Evolutionary conservation across 2,888 invertebrate genomes (phyloP).

Genomic region (Exocentrus adspersus): DNA sequence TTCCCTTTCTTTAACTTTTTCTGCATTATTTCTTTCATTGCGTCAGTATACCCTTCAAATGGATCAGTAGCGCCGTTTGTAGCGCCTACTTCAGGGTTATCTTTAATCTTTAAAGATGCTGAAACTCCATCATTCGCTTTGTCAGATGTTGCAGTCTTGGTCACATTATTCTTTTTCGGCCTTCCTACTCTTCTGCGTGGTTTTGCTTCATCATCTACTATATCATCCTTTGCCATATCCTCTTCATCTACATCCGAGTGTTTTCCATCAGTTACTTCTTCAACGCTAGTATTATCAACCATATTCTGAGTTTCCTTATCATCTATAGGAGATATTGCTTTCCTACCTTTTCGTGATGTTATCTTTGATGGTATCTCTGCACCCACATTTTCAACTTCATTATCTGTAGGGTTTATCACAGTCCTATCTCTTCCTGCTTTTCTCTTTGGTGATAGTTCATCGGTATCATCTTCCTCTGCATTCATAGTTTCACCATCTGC

Average conservation of each 20-base stretch:
- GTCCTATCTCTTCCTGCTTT: no score
- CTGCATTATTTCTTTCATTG: slow-evolving; percentile 44
- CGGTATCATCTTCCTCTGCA: not conserved
- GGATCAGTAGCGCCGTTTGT: not conserved
- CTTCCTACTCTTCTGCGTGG: slow-evolving; percentile 4
- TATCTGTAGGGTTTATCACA: no score
- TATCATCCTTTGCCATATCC: slow-evolving; percentile 18
- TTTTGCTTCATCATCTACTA: slow-evolving; percentile 12
- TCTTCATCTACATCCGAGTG: slow-evolving; percentile 26
- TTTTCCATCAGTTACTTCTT: slow-evolving; percentile 5
- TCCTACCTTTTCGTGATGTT: no score
- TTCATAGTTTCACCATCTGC: no score
- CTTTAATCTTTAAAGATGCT: slow-evolving; percentile 3
- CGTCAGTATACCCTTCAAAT: slow-evolving; percentile 42
- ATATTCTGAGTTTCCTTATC: not conserved
- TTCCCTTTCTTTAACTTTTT: slow-evolving; percentile 40
- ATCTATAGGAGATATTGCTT: no score
- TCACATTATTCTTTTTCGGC: slow-evolving; percentile 9
- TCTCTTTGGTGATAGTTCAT: not conserved
- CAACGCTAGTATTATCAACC: not conserved
- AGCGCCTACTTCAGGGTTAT: no score
- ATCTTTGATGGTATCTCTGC: no score
- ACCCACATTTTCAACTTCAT: no score
- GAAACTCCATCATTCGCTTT: slow-evolving; percentile 5
- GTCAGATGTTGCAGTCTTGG: not conserved